Conservation (phyloP, 1,140 invertebrate genomes). For the Drosophila equinoxialis region DNA sequence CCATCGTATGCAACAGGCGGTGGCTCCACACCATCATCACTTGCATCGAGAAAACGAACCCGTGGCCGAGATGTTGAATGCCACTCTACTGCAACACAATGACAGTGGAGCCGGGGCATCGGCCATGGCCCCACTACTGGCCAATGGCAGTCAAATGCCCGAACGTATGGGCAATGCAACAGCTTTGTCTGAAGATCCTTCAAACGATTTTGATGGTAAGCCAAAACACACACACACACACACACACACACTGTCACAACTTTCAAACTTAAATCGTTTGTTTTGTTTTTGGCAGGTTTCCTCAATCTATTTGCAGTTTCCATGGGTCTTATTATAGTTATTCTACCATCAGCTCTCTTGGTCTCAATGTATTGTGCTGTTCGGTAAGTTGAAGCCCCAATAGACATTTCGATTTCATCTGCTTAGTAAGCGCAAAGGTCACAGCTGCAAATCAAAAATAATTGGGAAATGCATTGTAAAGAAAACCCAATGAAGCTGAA, state of each 20-base stretch:
- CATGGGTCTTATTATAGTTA: conserved; percentile 70
- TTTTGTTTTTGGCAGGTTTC: conserved; percentile 36
- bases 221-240: neutral
- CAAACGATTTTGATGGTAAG: conserved; percentile 62
- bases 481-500: neutral
- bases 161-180: conserved; percentile 51
- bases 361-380: conserved; percentile 71
- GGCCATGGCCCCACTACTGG: conserved; percentile 58
- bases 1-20: conserved; percentile 42
- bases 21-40: conserved; percentile 37
- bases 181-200: conserved; percentile 58
- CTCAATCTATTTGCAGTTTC: conserved; percentile 68
- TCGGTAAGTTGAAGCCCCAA: conserved; percentile 56
- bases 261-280: too few relatives aligned
- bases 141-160: conserved; percentile 31
- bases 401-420: conserved; percentile 53
- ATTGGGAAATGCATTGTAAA: conserved; percentile 41
- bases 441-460: conserved; percentile 59
- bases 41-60: conserved; percentile 73
- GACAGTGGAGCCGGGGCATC: conserved; percentile 34
- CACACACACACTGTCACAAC: too few relatives aligned
- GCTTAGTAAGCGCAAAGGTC: conserved; percentile 37
- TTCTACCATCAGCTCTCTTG: conserved; percentile 65
- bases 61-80: conserved; percentile 63
- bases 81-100: conserved; percentile 56